Evolutionary conservation across 2,797 vertebrate genomes (phyloP), one percentile per base, ranked within the genome.

Genomic region (Malacoctenus gilli): DNA sequence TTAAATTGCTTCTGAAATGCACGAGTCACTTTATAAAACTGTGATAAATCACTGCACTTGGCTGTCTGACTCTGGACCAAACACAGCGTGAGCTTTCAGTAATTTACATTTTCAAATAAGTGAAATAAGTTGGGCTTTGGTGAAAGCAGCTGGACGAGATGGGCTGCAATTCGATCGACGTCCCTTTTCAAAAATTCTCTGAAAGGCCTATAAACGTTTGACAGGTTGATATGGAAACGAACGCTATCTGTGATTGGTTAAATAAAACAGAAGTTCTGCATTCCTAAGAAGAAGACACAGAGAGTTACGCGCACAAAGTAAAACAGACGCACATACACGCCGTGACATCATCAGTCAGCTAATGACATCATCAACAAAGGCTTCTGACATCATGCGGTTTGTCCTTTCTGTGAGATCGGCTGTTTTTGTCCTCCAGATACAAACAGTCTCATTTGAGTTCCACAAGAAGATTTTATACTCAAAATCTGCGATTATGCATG

Each of bases 341-440:
- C 43, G 71, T 85, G 87, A 88, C 85, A 85, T 88, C 86, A 84
- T 79, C 55, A 87, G 86, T 89, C 88, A 85, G 85, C 85, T 68
- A 76, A 69, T 90, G 89, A 90, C 85, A 82, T 88, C 85, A 79
- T 83, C 67, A 68, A 85, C 79, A 81, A 85, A 80, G 87, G 84
- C 85, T 84, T 66, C 72, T 80, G 84, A 89, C 85, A 80, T 87
- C 88, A 87, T 89, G 88, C 85, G 71, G 67, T 76, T 83, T 22
- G n/a, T 87, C 76, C 88, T 88, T 84, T 87, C 83, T 83, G 88
- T 81, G 87, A 89, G 87, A 85, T 90, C 71, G 21, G 69, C 74
- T 88, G 67, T 79, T 80, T 84, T 83, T 42, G 42, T 72, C 61
- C 22, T 37, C 20, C 47, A 64, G 67, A 75, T 79, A 84, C 72